Percentiles rank a stretch among this genome's conserved stretches.
Conservation (phyloP, 2,797 vertebrate species). For the Adrianichthys oophorus region DNA sequence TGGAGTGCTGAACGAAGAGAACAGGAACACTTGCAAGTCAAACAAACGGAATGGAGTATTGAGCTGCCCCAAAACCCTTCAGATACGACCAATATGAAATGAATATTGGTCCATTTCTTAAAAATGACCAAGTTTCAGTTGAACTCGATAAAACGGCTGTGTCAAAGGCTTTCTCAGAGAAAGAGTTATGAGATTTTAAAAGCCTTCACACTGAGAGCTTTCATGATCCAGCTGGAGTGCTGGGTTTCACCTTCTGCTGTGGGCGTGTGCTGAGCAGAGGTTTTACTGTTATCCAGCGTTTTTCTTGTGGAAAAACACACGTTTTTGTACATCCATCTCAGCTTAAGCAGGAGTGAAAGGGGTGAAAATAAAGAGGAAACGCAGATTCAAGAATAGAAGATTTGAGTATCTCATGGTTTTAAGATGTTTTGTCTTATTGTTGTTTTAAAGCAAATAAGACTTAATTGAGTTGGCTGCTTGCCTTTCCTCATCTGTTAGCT, state of each 20-base stretch:
- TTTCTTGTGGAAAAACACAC: slow-evolving; percentile 33
- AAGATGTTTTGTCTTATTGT: slow-evolving; percentile 27
- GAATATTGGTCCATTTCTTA: too few relatives aligned
- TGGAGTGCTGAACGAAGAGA: background rate
- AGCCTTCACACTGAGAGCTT: slow-evolving; percentile 12
- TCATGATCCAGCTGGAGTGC: slow-evolving; percentile 40
- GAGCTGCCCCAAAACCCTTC: background rate
- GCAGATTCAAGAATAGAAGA: too few relatives aligned
- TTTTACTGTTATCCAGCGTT: slow-evolving; percentile 33
- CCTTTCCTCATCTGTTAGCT: background rate
- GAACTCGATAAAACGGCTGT: slow-evolving; percentile 3
- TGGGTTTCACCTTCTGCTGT: slow-evolving; percentile 47
- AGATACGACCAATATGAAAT: background rate
- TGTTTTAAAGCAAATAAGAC: slow-evolving; percentile 11
- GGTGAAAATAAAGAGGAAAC: too few relatives aligned
- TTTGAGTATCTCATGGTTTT: slow-evolving; percentile 7
- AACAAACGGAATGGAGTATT: background rate
- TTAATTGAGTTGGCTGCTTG: background rate
- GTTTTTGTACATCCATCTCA: slow-evolving; percentile 16
- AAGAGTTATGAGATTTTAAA: slow-evolving; percentile 23
- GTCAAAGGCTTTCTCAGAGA: slow-evolving; percentile 8
- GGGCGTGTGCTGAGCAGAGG: slow-evolving; percentile 13
- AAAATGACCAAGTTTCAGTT: background rate
- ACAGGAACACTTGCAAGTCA: background rate
- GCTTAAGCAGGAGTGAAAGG: slow-evolving; percentile 25